These are phyloP conservation scores for Stichopus horrens DNA, from an alignment of 53 echinoderm and acorn worm species.

Conservation along the genomic window DNA sequence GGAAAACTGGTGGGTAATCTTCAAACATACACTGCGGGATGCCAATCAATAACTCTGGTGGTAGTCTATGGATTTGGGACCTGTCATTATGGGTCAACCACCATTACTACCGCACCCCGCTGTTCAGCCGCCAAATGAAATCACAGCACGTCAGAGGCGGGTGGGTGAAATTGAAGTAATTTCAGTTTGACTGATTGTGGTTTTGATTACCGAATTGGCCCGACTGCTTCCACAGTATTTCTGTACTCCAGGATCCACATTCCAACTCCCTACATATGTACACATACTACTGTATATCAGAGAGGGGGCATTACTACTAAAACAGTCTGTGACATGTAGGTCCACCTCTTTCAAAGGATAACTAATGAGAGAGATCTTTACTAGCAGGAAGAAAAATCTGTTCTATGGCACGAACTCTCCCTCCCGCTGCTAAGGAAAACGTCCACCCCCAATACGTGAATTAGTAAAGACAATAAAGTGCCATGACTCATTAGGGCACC, in stretches of 20 bases:
- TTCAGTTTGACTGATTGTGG: constrained; percentile 40
- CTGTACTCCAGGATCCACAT: not conserved
- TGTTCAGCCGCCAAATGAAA: constrained; percentile 25
- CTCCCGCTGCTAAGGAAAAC: not conserved
- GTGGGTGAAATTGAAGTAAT: constrained; percentile 35
- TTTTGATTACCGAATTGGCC: constrained; percentile 16
- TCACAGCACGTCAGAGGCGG: constrained; percentile 32
- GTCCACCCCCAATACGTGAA: not conserved
- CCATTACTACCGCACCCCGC: constrained; percentile 34
- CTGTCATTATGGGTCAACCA: constrained; percentile 44
- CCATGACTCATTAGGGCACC: not conserved
- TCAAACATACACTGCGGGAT: constrained; percentile 39
- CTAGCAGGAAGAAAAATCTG: not conserved
- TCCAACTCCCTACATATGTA: no score
- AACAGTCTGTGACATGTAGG: no score
- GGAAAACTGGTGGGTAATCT: constrained; percentile 21
- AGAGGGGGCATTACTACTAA: no score
- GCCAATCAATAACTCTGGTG: constrained; percentile 10
- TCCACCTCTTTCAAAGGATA: no score
- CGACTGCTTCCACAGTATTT: not conserved
- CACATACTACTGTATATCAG: no score
- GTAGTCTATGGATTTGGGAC: constrained; percentile 29
- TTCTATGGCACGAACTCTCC: not conserved
- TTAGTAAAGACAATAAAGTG: constrained; percentile 10
- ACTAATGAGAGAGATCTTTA: no score